Evolutionary conservation across 1,140 invertebrate species (phyloP).

Genomic region (Hylaeus volcanicus): DNA sequence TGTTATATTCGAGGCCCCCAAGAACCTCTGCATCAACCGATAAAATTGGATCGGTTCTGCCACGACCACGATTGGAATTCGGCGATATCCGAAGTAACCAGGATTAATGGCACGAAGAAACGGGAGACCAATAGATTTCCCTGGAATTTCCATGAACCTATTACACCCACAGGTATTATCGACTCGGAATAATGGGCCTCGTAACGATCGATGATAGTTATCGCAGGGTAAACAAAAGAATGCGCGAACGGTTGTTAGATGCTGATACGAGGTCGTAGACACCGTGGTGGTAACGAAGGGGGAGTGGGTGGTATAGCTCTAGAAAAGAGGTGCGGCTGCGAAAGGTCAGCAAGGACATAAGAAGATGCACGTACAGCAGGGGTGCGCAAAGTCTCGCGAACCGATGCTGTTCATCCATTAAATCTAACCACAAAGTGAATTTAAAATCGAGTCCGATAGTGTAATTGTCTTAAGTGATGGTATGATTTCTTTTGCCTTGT

Average conservation of each 20-base stretch:
- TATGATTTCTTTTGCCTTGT: too few species aligned
- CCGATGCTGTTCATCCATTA: too few species aligned
- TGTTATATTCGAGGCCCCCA: too few species aligned
- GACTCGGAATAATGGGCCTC: constrained; percentile 35
- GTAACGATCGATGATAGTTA: constrained; percentile 62
- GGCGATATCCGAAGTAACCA: constrained; percentile 16
- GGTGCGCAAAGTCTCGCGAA: too few species aligned
- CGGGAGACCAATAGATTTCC: constrained; percentile 18
- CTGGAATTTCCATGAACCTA: constrained; percentile 54
- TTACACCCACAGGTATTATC: constrained; percentile 45
- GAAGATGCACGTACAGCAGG: constrained; percentile 3
- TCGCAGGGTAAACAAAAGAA: constrained; percentile 58
- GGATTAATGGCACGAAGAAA: constrained; percentile 20
- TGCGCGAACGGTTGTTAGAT: constrained; percentile 46
- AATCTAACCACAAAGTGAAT: too few species aligned
- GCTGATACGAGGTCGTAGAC: constrained; percentile 53
- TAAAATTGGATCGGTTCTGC: constrained; percentile 22
- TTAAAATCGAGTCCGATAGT: too few species aligned
- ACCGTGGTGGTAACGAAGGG: constrained; percentile 3
- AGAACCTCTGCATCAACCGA: not conserved
- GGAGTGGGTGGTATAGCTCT: constrained; percentile 3
- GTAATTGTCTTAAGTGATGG: too few species aligned
- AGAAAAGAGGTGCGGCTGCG: constrained; percentile 19
- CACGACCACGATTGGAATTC: constrained; percentile 25
- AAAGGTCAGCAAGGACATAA: constrained; percentile 13